A percentile compares a stretch with the other conserved stretches of the same genome.
Conservation (phyloP, 2,888 invertebrate species). For the Furcula furcula region DNA sequence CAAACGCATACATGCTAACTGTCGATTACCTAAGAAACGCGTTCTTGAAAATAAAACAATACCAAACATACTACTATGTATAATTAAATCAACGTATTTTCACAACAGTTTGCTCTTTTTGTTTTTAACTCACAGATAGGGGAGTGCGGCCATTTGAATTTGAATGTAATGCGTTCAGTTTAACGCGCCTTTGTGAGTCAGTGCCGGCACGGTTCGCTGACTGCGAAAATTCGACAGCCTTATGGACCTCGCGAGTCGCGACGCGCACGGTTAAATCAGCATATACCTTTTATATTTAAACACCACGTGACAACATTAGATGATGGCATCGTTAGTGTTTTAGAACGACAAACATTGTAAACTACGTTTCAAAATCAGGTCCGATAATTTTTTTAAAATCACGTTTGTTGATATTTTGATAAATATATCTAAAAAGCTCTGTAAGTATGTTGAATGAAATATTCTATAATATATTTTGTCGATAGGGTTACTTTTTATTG, state of each 20-base stretch:
- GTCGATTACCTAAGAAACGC: conserved; percentile 3
- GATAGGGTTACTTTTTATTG: too few species aligned
- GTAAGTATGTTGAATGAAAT: too few species aligned
- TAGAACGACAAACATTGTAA: too few species aligned
- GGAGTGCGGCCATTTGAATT: conserved; percentile 46
- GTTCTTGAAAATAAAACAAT: too few species aligned
- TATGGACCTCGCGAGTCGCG: conserved; percentile 35
- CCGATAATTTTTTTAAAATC: too few species aligned
- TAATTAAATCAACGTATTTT: background rate
- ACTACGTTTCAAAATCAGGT: too few species aligned
- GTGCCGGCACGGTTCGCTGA: conserved; percentile 63
- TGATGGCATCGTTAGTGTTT: too few species aligned
- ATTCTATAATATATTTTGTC: too few species aligned
- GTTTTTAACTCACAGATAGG: conserved; percentile 37
- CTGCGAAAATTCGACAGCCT: conserved; percentile 69
- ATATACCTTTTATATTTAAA: conserved; percentile 25
- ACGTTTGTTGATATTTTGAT: too few species aligned
- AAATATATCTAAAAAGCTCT: too few species aligned
- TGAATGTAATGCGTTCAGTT: conserved; percentile 56
- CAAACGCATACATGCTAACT: too few species aligned
- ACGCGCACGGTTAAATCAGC: conserved; percentile 30
- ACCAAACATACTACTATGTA: background rate
- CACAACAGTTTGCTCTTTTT: conserved; percentile 28
- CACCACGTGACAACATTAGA: too few species aligned
- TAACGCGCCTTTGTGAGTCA: conserved; percentile 68